Evolutionary conservation across 2,797 vertebrate genomes (phyloP).

Genomic region (Trematomus bernacchii): DNA sequence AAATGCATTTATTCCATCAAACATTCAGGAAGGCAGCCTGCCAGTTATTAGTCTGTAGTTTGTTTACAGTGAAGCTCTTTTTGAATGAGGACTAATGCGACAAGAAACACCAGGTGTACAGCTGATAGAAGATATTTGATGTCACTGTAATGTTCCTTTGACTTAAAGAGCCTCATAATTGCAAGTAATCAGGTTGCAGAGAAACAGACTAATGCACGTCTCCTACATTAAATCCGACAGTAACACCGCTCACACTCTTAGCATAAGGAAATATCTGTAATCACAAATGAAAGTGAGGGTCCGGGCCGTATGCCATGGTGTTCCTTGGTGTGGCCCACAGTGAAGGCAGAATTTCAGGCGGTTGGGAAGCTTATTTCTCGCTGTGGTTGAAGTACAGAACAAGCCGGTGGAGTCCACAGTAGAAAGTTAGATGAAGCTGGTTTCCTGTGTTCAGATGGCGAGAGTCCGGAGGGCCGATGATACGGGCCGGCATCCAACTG

Average conservation of each 20-base stretch:
- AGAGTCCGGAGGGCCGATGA: conserved; percentile 41
- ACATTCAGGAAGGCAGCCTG: conserved; percentile 34
- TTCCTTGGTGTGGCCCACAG: conserved; percentile 45
- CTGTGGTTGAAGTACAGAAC: conserved; percentile 56
- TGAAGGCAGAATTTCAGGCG: conserved; percentile 61
- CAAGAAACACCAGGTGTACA: conserved; percentile 43
- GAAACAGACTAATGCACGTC: conserved; percentile 18
- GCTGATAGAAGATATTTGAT: conserved; percentile 1
- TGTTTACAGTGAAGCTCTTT: conserved; percentile 46
- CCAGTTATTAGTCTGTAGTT: conserved; percentile 56
- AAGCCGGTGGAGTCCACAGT: conserved; percentile 43
- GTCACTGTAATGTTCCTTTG: conserved; percentile 20
- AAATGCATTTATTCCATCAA: conserved; percentile 69
- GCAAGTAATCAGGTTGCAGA: conserved; percentile 37
- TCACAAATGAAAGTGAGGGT: conserved; percentile 58
- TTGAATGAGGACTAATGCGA: conserved; percentile 19
- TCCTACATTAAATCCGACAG: conserved; percentile 42
- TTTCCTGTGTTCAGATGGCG: conserved; percentile 77
- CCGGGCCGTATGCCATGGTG: conserved; percentile 34
- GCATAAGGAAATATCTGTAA: conserved; percentile 58
- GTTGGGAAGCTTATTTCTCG: conserved; percentile 57
- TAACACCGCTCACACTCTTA: conserved; percentile 14
- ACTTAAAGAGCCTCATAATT: conserved; percentile 34
- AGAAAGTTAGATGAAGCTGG: conserved; percentile 53
- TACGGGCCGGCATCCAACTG: conserved; percentile 43